A percentile compares a stretch with the other conserved stretches of the same genome.
These are phyloP conservation scores for Tenthredo mesomela DNA, from an alignment of 2,888 invertebrate genomes.

Conservation along the genomic window DNA sequence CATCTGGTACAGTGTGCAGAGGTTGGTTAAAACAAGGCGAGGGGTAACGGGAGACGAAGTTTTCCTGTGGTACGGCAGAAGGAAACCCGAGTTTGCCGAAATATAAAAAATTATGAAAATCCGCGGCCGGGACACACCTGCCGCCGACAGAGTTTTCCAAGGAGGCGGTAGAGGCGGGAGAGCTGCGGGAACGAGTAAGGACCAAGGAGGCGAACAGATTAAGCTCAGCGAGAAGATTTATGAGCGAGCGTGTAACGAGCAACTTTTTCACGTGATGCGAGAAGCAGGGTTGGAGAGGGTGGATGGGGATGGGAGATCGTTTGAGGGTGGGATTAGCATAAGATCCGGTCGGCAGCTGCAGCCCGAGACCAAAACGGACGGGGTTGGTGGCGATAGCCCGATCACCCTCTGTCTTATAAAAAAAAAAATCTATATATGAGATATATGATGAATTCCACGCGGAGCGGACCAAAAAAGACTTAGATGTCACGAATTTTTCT, in stretches of 20 bases:
- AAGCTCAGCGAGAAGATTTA: slow-evolving; percentile 75
- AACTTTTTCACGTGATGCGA: slow-evolving; percentile 71
- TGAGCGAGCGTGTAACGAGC: slow-evolving; percentile 74
- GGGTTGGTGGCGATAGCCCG: slow-evolving; percentile 43
- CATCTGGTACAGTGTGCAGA: not conserved
- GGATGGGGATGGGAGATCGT: slow-evolving; percentile 68
- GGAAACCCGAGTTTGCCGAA: slow-evolving; percentile 61
- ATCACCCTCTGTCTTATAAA: slow-evolving; percentile 2
- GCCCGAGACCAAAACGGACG: slow-evolving; percentile 53
- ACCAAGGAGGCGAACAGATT: slow-evolving; percentile 70
- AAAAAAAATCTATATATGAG: not conserved
- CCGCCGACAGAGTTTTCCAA: slow-evolving; percentile 60
- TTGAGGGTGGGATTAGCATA: slow-evolving; percentile 74
- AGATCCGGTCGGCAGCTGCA: slow-evolving; percentile 74
- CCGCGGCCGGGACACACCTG: slow-evolving; percentile 67
- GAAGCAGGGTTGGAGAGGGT: slow-evolving; percentile 68
- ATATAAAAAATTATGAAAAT: slow-evolving; percentile 72
- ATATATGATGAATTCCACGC: no score
- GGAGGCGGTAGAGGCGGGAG: slow-evolving; percentile 52
- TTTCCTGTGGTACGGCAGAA: not conserved
- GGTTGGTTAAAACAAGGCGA: not conserved
- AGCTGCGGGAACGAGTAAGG: slow-evolving; percentile 46
- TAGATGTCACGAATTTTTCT: no score
- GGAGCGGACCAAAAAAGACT: no score
- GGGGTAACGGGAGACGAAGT: not conserved